Base-by-base conservation (phyloP, 2,113 vertebrate species). In the Odontophorus gujanensis region DNA sequence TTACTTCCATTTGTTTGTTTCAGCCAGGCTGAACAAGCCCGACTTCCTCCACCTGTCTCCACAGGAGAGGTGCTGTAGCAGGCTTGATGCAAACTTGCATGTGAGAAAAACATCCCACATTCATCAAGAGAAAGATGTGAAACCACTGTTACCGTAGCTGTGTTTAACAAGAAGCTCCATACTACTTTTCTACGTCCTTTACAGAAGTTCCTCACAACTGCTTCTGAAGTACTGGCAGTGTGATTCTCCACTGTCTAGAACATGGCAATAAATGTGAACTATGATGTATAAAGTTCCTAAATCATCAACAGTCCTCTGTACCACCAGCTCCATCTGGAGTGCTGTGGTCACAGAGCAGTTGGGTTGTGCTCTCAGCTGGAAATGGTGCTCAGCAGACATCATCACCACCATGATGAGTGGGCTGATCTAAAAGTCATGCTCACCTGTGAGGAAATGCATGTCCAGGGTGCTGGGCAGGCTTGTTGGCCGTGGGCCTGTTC, bases 21-120 rank as follows among this genome's bases (percentile, higher is more conserved):
- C n/a, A 50, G 48, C 12, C 24, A 25, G 13, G 48, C 24, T 50
- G 48, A 50, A 50, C 48, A 50, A 50, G 7, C 48, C 24, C 48
- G 7, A 25, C 48, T 25, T 12, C 48, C 12, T 25, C 48, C 25
- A 24, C 48, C 48, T 13, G 24, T 50, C 48, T 50, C 48, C 48
- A 25, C 25, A 25, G 48, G 24, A 50, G 48, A 50, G 48, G 48
- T 50, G 48, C 48, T 50, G 12, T 7, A 6, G 48, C 13, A 50
- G 59, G 55, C 50, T 88, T 77, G 79, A 83, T 89, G 65, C 82
- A 62, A 80, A 77, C 58, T 73, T 73, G 24, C 69, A 89, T 94
- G 66, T 58, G 69, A 77, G 81, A n/a, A 82, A 82, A 85, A 85
- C 55, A 85, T 81, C 68, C 42, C 67, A 8, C 72, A 15, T 87